phyloP scores from a whole-genome alignment of 64 coral and sea anemone species.

The Acropora tenuis region DNA sequence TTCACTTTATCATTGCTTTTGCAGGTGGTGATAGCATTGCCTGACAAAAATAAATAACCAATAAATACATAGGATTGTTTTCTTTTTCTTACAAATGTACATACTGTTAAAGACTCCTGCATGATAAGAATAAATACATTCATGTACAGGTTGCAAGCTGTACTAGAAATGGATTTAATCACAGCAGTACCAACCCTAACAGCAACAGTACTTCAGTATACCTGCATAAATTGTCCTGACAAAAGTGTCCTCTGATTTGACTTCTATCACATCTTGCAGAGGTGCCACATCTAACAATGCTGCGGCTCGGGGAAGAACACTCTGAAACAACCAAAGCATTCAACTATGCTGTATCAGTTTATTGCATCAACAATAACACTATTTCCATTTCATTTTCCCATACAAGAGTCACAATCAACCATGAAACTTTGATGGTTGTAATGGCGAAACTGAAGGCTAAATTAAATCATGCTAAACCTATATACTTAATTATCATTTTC shows the following conservation, averaged over 20 bases:
- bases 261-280: constrained; percentile 95
- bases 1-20: constrained; percentile 94
- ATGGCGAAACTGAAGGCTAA: too few species aligned
- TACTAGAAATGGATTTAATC: neutral
- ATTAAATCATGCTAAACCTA: too few species aligned
- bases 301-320: constrained; percentile 91
- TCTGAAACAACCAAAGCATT: constrained; percentile 27
- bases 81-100: too few species aligned
- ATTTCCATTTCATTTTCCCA: too few species aligned
- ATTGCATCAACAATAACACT: too few species aligned
- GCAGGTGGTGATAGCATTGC: constrained; percentile 93
- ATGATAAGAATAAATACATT: too few species aligned
- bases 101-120: too few species aligned
- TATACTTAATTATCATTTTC: too few species aligned
- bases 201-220: neutral
- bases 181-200: neutral
- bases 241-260: constrained; percentile 97
- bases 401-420: too few species aligned
- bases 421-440: too few species aligned
- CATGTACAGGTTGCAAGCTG: too few species aligned
- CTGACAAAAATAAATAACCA: constrained; percentile 13
- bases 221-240: constrained; percentile 98
- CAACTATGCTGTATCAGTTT: neutral
- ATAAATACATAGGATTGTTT: too few species aligned
- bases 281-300: constrained; percentile 92